Conservation (phyloP, 2,113 vertebrate genomes). For the Sorex araneus region DNA sequence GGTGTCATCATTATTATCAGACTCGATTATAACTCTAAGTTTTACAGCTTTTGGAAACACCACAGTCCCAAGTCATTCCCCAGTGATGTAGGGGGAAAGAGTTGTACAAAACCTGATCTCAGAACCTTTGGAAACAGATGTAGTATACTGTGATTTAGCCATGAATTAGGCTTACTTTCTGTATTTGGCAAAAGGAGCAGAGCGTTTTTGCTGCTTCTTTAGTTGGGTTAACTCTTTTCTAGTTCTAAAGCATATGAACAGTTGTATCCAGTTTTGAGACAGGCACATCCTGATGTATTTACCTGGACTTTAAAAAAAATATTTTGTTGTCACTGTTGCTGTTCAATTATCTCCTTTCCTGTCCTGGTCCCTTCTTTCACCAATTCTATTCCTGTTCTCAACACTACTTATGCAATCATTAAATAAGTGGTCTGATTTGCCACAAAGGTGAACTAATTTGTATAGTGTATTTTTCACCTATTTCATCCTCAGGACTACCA, state of each 20-base stretch:
- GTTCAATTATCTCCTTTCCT: fast-evolving
- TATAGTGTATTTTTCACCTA: not conserved
- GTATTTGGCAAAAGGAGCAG: slow-evolving; percentile 22
- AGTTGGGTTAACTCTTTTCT: slow-evolving; percentile 57
- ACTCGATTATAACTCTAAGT: not conserved
- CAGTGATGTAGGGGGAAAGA: slow-evolving; percentile 7
- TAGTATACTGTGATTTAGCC: not conserved
- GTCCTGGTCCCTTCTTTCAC: not conserved
- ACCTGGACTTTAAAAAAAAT: not conserved
- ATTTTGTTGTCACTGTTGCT: not conserved
- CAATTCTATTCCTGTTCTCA: not conserved
- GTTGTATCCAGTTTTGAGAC: slow-evolving; percentile 43
- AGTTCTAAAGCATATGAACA: not conserved
- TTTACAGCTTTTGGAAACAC: not conserved
- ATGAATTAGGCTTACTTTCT: not conserved
- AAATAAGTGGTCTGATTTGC: not conserved
- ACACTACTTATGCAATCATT: not conserved
- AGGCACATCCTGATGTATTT: not conserved
- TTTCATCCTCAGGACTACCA: not conserved
- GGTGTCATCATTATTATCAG: not conserved
- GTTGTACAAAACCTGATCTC: not conserved
- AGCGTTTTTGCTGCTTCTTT: not conserved
- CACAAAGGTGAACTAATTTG: not conserved
- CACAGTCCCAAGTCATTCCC: not conserved
- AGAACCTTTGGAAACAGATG: not conserved